Evolutionary conservation across 2,888 invertebrate species (phyloP), one percentile per base, ranked within the genome.

Genomic region (Exephanes ischioxanthus): DNA sequence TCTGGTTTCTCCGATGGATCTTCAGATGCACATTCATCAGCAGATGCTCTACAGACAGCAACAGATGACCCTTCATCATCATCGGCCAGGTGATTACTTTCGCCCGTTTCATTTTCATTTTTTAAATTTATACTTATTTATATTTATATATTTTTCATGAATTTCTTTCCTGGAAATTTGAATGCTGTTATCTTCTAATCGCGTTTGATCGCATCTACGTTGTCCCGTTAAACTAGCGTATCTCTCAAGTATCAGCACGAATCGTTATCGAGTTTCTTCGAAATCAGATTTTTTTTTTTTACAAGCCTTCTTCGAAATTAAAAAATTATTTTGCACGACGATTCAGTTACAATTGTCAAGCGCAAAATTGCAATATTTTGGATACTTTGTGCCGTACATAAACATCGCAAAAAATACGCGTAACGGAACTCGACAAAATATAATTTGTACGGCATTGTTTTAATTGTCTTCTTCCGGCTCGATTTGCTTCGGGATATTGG

Each of bases 21-120:
- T 90, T 79, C 86, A 86, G 63, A 84, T 89, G 79, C 91, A 90
- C 83, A 71, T 90, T 45, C 90, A 89, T 68, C 89, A 90, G 22
- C 88, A 88, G 71, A 89, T 90, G 88, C 73, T 91, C 0, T 88
- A 89, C 58, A 86, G 88, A 33, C 90, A 90, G 61, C 91, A 90
- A 4, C 88, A 89, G 45, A 88, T 91, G 68, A 88, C 88, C 5
- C 87, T 89, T 5, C 89, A 88, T 85, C 88, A 87, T 80, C 86
- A 87, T 79, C 85, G 85, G 48, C 83, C 87, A 84, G 87, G 87
- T 87, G 9, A 33, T 33, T 16, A 30, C 16, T 33, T 14, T 63
- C 37, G 19, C 14, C 58, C 19, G 22, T 9, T 37, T 66, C 26
- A 70, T 76, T 55, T 14, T 33, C 0, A 2, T 26, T 51, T 71